phyloP scores from a whole-genome alignment of 2,888 invertebrate genomes.

The Blomia tropicalis region DNA sequence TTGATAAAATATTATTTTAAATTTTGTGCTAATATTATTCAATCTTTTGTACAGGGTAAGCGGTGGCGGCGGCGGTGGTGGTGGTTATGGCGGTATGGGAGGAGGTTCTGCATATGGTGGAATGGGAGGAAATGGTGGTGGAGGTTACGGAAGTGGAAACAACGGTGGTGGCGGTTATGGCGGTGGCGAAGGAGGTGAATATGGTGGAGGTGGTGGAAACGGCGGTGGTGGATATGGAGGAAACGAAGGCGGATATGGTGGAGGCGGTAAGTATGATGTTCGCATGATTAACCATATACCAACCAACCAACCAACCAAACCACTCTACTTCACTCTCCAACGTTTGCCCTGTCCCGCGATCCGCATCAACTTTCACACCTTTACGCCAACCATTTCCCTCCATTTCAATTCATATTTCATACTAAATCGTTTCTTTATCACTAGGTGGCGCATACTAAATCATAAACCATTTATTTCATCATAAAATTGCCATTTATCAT shows the following conservation, averaged over 20 bases:
- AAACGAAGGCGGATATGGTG: neutral
- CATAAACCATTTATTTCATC: neutral
- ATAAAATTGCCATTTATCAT: neutral
- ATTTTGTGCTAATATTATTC: too few relatives aligned
- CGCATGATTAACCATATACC: neutral
- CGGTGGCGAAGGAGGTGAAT: neutral
- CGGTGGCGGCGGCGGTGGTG: neutral
- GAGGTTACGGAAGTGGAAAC: neutral
- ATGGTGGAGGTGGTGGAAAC: neutral
- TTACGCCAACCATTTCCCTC: too few relatives aligned
- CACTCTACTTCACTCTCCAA: too few relatives aligned
- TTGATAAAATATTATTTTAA: too few relatives aligned
- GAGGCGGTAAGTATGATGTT: neutral
- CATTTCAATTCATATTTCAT: too few relatives aligned
- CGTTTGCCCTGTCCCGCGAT: too few relatives aligned
- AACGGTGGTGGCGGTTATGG: slow-evolving; percentile 8
- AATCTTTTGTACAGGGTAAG: too few relatives aligned
- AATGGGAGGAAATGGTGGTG: neutral
- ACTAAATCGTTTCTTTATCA: neutral
- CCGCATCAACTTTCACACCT: too few relatives aligned
- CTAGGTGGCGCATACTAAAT: neutral
- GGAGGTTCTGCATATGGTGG: neutral
- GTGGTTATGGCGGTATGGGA: neutral
- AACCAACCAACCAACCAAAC: too few relatives aligned
- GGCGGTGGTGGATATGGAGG: neutral